Conservation (phyloP, 2,797 vertebrate genomes). For the Sebastes reedi region DNA sequence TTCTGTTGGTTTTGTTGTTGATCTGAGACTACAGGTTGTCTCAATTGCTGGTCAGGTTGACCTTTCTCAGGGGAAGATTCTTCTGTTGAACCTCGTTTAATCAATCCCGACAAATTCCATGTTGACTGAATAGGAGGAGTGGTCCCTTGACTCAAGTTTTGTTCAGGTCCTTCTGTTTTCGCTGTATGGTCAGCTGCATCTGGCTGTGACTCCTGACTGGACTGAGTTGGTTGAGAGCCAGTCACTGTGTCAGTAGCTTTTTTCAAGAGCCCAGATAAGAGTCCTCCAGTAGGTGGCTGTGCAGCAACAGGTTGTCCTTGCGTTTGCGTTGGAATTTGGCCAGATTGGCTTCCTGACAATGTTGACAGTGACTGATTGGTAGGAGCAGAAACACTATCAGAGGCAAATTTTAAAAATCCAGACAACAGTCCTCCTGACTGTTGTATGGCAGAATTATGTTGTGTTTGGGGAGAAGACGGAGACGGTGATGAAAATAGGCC, state of each 20-base stretch:
- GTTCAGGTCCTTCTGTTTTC: slow-evolving; percentile 30
- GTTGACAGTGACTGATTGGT: slow-evolving; percentile 46
- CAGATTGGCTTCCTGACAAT: slow-evolving; percentile 27
- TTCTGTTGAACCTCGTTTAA: slow-evolving; percentile 78
- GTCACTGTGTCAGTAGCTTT: slow-evolving; percentile 72
- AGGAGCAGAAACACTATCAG: slow-evolving; percentile 74
- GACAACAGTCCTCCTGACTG: slow-evolving; percentile 78
- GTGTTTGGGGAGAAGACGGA: slow-evolving; percentile 53
- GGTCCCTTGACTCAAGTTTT: slow-evolving; percentile 29
- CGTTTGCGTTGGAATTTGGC: slow-evolving; percentile 39
- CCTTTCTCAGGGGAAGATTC: slow-evolving; percentile 27
- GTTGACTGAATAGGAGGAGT: slow-evolving; percentile 30
- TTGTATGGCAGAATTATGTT: slow-evolving; percentile 51
- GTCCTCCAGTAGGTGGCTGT: slow-evolving; percentile 52
- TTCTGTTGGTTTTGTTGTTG: slow-evolving; percentile 47
- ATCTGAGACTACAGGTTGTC: slow-evolving; percentile 14
- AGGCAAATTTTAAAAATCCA: slow-evolving; percentile 83
- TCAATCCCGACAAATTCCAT: slow-evolving; percentile 40
- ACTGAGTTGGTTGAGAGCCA: slow-evolving; percentile 52
- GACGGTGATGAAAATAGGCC: slow-evolving; percentile 75
- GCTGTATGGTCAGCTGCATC: slow-evolving; percentile 21
- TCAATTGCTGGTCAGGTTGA: slow-evolving; percentile 36
- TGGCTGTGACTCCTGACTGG: slow-evolving; percentile 42
- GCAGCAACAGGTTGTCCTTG: slow-evolving; percentile 41
- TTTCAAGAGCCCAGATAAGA: slow-evolving; percentile 83